Evolutionary conservation across 2,888 invertebrate genomes (phyloP), one percentile per base, ranked within the genome.

Genomic region (Acleris emargana): DNA sequence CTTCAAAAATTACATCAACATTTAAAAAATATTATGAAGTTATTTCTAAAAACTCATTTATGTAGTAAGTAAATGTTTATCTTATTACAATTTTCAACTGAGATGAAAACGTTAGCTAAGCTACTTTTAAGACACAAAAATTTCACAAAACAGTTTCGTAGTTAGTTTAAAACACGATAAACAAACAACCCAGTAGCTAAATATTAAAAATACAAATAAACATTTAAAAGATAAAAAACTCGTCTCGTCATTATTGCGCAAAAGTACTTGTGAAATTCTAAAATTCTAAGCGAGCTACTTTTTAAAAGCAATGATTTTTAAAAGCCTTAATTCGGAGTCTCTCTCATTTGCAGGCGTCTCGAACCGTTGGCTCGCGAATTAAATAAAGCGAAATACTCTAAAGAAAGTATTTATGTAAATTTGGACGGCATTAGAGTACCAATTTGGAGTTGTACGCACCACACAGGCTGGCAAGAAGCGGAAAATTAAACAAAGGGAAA

Each of bases 391-490:
- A 64, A 64, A 64, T 64, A 64, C 59, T 59, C 64, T 51, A 60
- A 64, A 50, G 64, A 64, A 64, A 55, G 64, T 64, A 64, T 64
- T 64, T 64, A 64, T 64, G 64, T 55, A 64, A 64, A 64, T 64
- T 59, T 60, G 59, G 59, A 64, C 59, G 54, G 38, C 64, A 59
- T 59, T 60, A 55, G 64, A 64, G 59, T 64, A 54, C 50, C 59
- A 64, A 64, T 64, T 64, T 64, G 54, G 64, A 42, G 17, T 55
- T 64, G 59, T 64, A 64, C 47, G 53, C 64, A 54, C 64, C 64
- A 60, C 63, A 52, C 59, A 59, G 42, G 58, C 38, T 4, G 63
- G 7, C 38, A 38, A 25, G 42, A 5, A 28, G 32, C 16, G 20
- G 49, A 5, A 18, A 60, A 64, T 60, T 60, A 50, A 53, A 59